These are phyloP conservation scores for Tricholaema leucomelas DNA, from an alignment of 2,113 vertebrate genomes.

Conservation along the genomic window DNA sequence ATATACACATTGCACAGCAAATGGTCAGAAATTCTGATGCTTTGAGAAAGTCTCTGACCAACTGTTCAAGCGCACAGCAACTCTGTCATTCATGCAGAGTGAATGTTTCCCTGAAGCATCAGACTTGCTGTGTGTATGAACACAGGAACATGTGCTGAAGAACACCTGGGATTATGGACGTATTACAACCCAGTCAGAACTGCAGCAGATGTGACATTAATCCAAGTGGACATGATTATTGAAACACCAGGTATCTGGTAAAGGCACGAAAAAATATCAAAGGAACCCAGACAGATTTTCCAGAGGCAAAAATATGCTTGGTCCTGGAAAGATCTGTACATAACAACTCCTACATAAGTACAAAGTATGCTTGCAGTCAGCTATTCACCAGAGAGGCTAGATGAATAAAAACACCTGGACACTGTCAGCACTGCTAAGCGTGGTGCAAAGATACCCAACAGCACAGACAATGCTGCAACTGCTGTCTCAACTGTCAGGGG, in stretches of 20 bases:
- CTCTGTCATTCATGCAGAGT: background rate
- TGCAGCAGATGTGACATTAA: background rate
- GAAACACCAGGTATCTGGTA: background rate
- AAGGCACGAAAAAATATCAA: background rate
- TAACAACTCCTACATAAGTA: background rate
- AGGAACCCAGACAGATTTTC: background rate
- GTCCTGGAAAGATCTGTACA: background rate
- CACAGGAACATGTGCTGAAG: background rate
- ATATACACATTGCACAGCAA: background rate
- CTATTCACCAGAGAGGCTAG: background rate
- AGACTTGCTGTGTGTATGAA: background rate
- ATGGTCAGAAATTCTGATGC: background rate
- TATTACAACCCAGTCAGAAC: background rate
- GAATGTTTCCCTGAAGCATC: constrained; percentile 43
- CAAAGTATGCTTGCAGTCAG: background rate
- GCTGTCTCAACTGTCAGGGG: background rate
- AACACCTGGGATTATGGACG: background rate
- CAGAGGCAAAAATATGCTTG: background rate
- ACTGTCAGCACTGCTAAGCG: background rate
- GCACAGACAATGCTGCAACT: background rate
- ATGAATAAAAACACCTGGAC: background rate
- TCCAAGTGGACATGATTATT: background rate
- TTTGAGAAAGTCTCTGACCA: constrained; percentile 1
- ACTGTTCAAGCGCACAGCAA: constrained; percentile 6
- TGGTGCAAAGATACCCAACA: background rate